Percentiles rank a stretch among this genome's conserved stretches.
phyloP scores from a whole-genome alignment of 2,888 invertebrate species.

The Acanthacorydalis orientalis region DNA sequence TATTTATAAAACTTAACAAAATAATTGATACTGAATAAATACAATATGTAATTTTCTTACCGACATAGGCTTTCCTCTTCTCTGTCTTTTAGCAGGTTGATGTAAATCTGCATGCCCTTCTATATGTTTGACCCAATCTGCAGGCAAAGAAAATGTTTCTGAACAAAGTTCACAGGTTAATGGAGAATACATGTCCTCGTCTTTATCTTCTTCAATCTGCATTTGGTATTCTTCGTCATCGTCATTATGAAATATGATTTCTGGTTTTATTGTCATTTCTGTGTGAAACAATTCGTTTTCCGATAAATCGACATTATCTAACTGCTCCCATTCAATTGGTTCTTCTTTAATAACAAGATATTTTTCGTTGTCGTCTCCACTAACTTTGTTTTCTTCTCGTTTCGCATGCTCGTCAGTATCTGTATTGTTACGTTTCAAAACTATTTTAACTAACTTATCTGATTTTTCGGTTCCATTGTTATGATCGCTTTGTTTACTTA shows the following conservation, averaged over 20 bases:
- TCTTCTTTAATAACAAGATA: conserved; percentile 30
- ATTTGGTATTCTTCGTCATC: conserved; percentile 15
- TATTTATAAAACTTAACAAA: no score
- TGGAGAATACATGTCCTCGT: conserved; percentile 51
- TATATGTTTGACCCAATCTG: conserved; percentile 70
- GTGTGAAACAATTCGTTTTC: conserved; percentile 47
- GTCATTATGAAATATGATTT: conserved; percentile 22
- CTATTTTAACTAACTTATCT: neutral
- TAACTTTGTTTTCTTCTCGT: conserved; percentile 7
- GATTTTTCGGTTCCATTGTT: neutral
- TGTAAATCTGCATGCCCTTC: conserved; percentile 57
- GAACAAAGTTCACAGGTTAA: conserved; percentile 70
- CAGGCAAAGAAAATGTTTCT: conserved; percentile 66
- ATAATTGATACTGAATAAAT: no score
- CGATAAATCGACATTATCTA: conserved; percentile 43
- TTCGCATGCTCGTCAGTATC: conserved; percentile 4
- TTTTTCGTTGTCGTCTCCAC: conserved; percentile 15
- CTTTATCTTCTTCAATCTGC: conserved; percentile 30
- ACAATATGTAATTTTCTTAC: conserved; percentile 25
- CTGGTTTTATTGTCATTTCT: conserved; percentile 53
- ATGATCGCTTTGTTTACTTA: neutral
- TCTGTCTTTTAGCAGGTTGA: conserved; percentile 34
- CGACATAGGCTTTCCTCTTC: conserved; percentile 33
- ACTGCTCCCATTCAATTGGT: conserved; percentile 55
- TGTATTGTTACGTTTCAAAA: conserved; percentile 1